Percentiles rank a stretch among this genome's conserved stretches.
Conservation (phyloP, 2,888 invertebrate genomes). For the Tetragonisca angustula region DNA sequence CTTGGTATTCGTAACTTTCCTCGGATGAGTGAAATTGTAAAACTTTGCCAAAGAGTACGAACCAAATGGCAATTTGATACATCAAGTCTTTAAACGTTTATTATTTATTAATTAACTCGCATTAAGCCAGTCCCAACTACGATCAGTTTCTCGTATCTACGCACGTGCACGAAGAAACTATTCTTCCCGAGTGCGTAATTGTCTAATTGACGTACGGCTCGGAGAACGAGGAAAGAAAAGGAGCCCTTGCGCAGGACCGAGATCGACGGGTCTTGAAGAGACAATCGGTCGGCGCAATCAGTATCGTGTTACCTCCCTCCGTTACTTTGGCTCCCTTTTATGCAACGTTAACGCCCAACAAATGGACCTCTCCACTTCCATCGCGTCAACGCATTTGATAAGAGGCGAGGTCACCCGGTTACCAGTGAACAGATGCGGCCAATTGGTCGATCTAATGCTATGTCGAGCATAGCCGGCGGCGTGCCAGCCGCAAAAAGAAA, state of each 20-base stretch:
- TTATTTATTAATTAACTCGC: no score
- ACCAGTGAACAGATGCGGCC: slow-evolving; percentile 78
- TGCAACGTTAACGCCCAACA: slow-evolving; percentile 71
- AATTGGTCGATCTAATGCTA: slow-evolving; percentile 71
- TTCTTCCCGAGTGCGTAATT: slow-evolving; percentile 53
- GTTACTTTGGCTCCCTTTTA: slow-evolving; percentile 46
- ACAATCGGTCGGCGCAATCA: slow-evolving; percentile 59
- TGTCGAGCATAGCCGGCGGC: slow-evolving; percentile 36
- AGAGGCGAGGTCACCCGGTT: slow-evolving; percentile 79
- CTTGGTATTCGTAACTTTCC: neutral
- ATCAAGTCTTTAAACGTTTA: no score
- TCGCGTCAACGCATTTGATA: slow-evolving; percentile 80
- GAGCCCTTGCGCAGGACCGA: slow-evolving; percentile 44
- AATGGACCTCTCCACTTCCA: slow-evolving; percentile 77
- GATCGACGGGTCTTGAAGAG: slow-evolving; percentile 38
- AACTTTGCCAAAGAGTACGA: neutral
- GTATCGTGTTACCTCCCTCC: slow-evolving; percentile 55
- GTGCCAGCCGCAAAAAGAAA: slow-evolving; percentile 13
- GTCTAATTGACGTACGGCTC: slow-evolving; percentile 55
- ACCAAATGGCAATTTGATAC: slow-evolving; percentile 38
- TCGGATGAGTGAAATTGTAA: neutral
- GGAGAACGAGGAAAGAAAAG: slow-evolving; percentile 36
- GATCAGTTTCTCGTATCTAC: slow-evolving; percentile 12
- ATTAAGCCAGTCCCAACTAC: slow-evolving; percentile 37
- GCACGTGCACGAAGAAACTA: slow-evolving; percentile 26